These are phyloP conservation scores for Lophura nycthemera DNA, from an alignment of 2,113 vertebrate genomes.

Conservation along the genomic window DNA sequence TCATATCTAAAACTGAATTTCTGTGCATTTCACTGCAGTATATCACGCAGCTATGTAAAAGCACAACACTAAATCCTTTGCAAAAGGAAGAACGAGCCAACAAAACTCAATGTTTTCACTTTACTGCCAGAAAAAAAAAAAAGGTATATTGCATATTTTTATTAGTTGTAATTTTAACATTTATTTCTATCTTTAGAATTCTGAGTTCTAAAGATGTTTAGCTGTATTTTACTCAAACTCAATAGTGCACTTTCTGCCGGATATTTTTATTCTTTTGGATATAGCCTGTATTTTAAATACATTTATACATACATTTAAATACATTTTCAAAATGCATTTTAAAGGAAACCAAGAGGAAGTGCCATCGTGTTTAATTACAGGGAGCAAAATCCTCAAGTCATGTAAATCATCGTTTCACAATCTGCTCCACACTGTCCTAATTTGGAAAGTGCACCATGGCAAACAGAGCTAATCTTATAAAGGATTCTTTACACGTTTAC, in stretches of 20 bases:
- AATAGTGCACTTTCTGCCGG: not conserved
- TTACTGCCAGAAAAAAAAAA: conserved; percentile 3
- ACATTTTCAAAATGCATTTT: not conserved
- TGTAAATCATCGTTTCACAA: conserved; percentile 41
- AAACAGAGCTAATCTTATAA: conserved; percentile 46
- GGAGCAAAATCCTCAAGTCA: conserved; percentile 55
- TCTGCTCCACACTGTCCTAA: conserved; percentile 8
- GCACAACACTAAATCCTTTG: conserved; percentile 56
- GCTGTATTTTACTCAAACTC: conserved; percentile 39
- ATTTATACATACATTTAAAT: conserved; percentile 3
- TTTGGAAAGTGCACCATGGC: conserved; percentile 40
- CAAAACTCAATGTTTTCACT: conserved; percentile 3
- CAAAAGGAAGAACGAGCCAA: conserved; percentile 45
- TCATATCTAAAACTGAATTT: conserved; percentile 56
- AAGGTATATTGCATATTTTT: not conserved
- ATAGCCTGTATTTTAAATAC: conserved; percentile 22
- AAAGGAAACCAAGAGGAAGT: not conserved
- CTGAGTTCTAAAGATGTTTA: conserved; percentile 38
- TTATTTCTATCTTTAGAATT: conserved; percentile 13
- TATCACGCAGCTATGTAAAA: conserved; percentile 52
- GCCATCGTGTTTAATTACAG: conserved; percentile 42
- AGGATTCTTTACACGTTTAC: conserved; percentile 47
- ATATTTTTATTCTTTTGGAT: conserved; percentile 7
- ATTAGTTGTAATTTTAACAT: conserved; percentile 20
- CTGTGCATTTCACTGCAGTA: conserved; percentile 40